Percentiles rank a stretch among this genome's conserved stretches.
These are phyloP conservation scores for Apis cerana DNA, from an alignment of 1,140 invertebrate species.

Conservation along the genomic window DNA sequence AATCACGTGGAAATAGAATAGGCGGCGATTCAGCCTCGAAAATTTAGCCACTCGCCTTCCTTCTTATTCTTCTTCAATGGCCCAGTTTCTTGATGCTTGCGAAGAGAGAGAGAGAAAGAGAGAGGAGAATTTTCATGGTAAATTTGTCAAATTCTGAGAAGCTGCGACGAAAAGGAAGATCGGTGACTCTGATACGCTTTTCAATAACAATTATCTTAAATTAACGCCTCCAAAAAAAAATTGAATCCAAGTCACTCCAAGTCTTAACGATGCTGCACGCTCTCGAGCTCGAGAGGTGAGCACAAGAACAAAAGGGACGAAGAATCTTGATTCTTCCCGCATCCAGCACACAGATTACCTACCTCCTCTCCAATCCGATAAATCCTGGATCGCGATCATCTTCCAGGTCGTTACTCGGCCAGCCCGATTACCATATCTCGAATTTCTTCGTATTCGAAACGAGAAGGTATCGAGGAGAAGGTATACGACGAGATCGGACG, in stretches of 20 bases:
- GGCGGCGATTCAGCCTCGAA: neutral
- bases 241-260: neutral
- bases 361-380: neutral
- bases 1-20: neutral
- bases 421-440: constrained; percentile 45
- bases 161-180: too few species aligned
- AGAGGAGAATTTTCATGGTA: too few species aligned
- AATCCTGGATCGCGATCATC: constrained; percentile 18
- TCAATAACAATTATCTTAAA: too few species aligned
- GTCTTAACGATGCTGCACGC: neutral
- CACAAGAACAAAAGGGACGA: neutral
- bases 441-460: constrained; percentile 15
- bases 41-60: neutral
- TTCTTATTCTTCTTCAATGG: neutral
- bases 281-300: neutral
- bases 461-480: constrained; percentile 5
- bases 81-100: neutral
- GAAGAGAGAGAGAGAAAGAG: too few species aligned
- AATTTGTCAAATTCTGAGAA: too few species aligned
- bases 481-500: constrained; percentile 61
- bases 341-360: neutral
- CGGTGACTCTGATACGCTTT: too few species aligned
- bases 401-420: neutral
- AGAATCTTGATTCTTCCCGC: constrained; percentile 2
- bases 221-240: too few species aligned